phyloP scores from a whole-genome alignment of 2,113 vertebrate species.

The Syngnathus scovelli region DNA sequence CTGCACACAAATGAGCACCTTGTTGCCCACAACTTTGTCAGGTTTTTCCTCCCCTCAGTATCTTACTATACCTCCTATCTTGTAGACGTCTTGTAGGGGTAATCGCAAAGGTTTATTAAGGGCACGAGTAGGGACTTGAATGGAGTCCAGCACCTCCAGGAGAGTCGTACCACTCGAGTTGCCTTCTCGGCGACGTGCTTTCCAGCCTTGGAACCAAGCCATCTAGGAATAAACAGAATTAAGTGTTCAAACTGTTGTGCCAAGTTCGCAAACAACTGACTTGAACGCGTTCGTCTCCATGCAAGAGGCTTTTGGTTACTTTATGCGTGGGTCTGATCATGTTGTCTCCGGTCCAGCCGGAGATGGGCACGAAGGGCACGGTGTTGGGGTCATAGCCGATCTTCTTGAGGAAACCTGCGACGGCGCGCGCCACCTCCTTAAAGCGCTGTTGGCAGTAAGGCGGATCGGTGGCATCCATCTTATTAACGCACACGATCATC shows the following conservation, averaged over 20 bases:
- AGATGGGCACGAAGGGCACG: conserved; percentile 72
- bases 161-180: conserved; percentile 65
- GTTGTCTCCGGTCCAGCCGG: conserved; percentile 77
- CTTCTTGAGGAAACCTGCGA: conserved; percentile 71
- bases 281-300: not conserved
- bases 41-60: not conserved
- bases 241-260: no score
- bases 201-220: conserved; percentile 78
- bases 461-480: conserved; percentile 75
- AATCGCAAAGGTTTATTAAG: conserved; percentile 74
- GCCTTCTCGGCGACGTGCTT: conserved; percentile 63
- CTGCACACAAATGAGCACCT: conserved; percentile 27
- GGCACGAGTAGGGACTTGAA: conserved; percentile 68
- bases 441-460: conserved; percentile 73
- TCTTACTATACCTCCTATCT: conserved; percentile 69
- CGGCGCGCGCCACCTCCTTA: conserved; percentile 69
- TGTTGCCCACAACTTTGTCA: not conserved
- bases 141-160: conserved; percentile 73
- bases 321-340: conserved; percentile 70
- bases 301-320: conserved; percentile 37
- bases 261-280: not conserved
- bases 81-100: conserved; percentile 79
- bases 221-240: conserved; percentile 51
- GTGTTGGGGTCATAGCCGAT: conserved; percentile 67
- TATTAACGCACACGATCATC: conserved; percentile 77